Evolutionary conservation across 2,888 invertebrate species (phyloP), one percentile per base, ranked within the genome.

Genomic region (Xanthorhoe designata): DNA sequence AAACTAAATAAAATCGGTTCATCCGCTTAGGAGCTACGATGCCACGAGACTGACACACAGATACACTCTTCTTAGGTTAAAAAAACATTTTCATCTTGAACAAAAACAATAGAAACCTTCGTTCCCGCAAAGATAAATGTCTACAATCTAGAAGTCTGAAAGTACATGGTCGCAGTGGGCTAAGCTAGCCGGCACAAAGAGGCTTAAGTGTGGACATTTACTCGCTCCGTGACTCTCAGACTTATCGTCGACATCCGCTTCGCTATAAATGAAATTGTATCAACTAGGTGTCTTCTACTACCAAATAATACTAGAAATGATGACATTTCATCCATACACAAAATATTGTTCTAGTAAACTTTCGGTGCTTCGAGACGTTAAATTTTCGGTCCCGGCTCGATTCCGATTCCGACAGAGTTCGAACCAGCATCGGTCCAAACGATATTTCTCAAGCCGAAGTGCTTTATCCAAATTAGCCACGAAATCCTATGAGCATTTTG

Each of bases 131-230:
- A 42, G 38, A 42, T 3, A 13, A 42, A 42, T 42, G 13, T 42
- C 13, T 42, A 42, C 38, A 42, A 42, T 13, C 13, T 42, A 42
- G 13, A n/a, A 42, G 42, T 1, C 42, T 42, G 2, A n/a, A 42
- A 49, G 24, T 18, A 18, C 18, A 15, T 32, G 32, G 24, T 51
- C 24, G 5, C 10, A 42, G 52, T 24, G 35, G 0, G 52, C 42
- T 51, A 62, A 56, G 38, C 55, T 10, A 55, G 19, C 19, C 0
- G 15, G 38, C 55, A 32, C 61, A 50, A 49, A 55, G 61, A 62
- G 55, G 55, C 61, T 62, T 55, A 62, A 18, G 45, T 38, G 38
- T 10, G 19, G 61, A 62, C 61, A 55, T 55, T 55, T 35, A 47
- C 53, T 35, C 32, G 32, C 45, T n/a, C 61, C 13, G 47, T n/a